Evolutionary conservation across 2,113 vertebrate genomes (phyloP).

Genomic region (Myotis brandtii): DNA sequence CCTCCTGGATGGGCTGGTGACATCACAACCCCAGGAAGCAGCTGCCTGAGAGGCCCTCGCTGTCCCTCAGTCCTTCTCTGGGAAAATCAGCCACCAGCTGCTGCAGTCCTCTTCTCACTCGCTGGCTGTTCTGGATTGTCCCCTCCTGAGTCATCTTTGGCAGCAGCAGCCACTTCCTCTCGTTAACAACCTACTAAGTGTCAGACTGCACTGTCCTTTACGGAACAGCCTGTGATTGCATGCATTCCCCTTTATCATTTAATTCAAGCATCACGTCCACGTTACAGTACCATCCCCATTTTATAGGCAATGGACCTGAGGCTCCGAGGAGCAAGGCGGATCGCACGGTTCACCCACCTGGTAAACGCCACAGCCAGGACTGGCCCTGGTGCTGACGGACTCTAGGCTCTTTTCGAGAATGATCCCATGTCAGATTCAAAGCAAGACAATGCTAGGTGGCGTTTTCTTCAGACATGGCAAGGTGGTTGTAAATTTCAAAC

Average conservation of each 20-base stretch:
- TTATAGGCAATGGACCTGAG: not conserved
- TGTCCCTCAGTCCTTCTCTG: constrained; percentile 80
- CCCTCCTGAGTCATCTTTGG: not conserved
- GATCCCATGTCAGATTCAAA: not conserved
- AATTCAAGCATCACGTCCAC: not conserved
- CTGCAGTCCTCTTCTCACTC: constrained; percentile 35
- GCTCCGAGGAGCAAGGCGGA: not conserved
- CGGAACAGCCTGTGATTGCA: fast-evolving
- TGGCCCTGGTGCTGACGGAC: not conserved
- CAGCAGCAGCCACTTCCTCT: not conserved
- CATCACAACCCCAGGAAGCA: constrained; percentile 88
- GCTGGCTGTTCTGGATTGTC: not conserved
- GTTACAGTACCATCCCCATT: not conserved
- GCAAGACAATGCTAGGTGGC: not conserved
- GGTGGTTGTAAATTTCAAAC: not conserved
- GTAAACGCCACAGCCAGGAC: not conserved
- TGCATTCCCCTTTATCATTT: not conserved
- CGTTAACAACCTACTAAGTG: not conserved
- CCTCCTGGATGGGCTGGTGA: constrained; percentile 85
- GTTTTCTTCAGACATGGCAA: not conserved
- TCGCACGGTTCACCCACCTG: not conserved
- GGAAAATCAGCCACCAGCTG: constrained; percentile 82
- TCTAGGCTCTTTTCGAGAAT: not conserved
- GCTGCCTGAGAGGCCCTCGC: constrained; percentile 82
- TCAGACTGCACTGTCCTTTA: not conserved